Base-by-base conservation (phyloP, 2,888 invertebrate genomes). In the Acleris cristana region DNA sequence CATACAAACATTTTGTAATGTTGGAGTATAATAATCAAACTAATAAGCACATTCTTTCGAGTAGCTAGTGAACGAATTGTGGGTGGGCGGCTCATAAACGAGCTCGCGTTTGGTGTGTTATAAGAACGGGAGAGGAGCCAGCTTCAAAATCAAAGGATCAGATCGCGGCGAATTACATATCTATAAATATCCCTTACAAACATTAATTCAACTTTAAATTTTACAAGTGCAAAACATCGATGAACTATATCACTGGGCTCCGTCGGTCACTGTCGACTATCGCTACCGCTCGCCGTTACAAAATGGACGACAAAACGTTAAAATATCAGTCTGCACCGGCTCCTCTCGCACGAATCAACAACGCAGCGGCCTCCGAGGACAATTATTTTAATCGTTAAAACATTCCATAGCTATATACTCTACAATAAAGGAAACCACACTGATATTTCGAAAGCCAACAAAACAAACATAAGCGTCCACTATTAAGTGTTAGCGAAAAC, bases 1-100 rank as follows among this genome's bases (percentile, higher is more conserved):
- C 90, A 91, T 92, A 92, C 91, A 92, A 92, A 92, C 89, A 89
- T 87, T 89, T 90, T 90, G 89, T 90, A 90, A 90, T 89, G 88
- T 86, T 86, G 90, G 88, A 91, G 86, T 89, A 90, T 89, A 90
- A 86, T 91, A 88, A 89, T 85, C 86, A 88, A 91, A 91, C 90
- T 91, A 90, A 90, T 87, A 92, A 92, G 91, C 91, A 90, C 86
- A 89, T 74, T 64, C 68, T 83, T 83, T 86, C 83, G 83, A 87
- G 84, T 87, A 88, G 88, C 90, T 85, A 88, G 89, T 88, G 87
- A 87, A 84, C 83, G 82, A 81, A 84, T 81, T 81, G 73, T 76
- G 83, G 85, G 81, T 86, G 84, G 85, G 83, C 86, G 86, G 84
- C 77, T 82, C 75, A 80, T 79, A 73, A 34, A 78, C 79, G 80